A percentile compares a stretch with the other conserved stretches of the same genome.
Conservation (phyloP, 2,797 vertebrate genomes). For the Typhlichthys eigenmanni region DNA sequence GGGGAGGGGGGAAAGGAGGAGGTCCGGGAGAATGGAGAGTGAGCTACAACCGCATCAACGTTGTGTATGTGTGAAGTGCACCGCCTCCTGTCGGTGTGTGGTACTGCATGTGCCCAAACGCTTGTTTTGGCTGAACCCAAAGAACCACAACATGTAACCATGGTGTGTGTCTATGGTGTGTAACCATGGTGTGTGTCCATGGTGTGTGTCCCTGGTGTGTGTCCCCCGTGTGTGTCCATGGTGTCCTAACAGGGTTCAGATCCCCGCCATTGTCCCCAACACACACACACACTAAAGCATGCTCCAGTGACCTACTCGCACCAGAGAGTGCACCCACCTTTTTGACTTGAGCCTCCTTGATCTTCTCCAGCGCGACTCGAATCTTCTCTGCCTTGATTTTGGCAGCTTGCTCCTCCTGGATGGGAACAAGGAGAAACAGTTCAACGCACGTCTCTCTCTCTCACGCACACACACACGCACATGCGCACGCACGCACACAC, state of each 20-base stretch:
- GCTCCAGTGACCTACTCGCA: constrained; percentile 77
- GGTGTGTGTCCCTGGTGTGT: too few relatives aligned
- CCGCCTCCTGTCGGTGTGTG: too few relatives aligned
- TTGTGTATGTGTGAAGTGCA: too few relatives aligned
- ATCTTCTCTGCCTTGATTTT: constrained; percentile 91
- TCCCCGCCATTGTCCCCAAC: constrained; percentile 27
- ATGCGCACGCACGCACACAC: too few relatives aligned
- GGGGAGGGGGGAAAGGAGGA: background rate
- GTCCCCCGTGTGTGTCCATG: too few relatives aligned
- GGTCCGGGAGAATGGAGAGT: background rate
- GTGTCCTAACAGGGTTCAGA: background rate
- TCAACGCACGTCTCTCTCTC: constrained; percentile 8
- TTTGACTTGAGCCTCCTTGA: constrained; percentile 92
- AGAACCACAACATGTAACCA: too few relatives aligned
- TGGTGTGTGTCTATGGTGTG: too few relatives aligned
- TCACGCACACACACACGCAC: background rate
- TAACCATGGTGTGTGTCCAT: too few relatives aligned
- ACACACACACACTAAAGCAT: constrained; percentile 52
- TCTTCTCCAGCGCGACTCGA: constrained; percentile 87
- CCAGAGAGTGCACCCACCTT: constrained; percentile 81
- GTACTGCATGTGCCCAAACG: too few relatives aligned
- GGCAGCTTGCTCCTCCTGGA: constrained; percentile 88
- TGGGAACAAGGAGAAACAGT: constrained; percentile 16
- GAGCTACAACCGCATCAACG: background rate
- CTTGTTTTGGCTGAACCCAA: too few relatives aligned